Conservation (phyloP, 2,888 invertebrate species). For the Melinopterus prodromus region DNA sequence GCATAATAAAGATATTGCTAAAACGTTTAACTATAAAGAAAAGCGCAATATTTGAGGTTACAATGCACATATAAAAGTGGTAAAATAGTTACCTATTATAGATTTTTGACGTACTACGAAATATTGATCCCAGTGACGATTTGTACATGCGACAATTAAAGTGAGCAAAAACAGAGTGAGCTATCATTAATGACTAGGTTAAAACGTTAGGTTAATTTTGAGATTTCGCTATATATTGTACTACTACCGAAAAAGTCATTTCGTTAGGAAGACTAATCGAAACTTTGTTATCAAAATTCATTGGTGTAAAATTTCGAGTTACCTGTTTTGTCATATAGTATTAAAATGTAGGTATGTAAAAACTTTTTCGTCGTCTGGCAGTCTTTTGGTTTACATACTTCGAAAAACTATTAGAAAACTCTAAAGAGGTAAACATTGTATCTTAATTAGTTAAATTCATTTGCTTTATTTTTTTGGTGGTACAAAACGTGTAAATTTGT, state of each 20-base stretch:
- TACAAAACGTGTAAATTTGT: background rate
- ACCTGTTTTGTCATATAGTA: background rate
- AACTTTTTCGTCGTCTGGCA: background rate
- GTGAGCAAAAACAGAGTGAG: conserved; percentile 36
- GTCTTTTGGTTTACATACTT: background rate
- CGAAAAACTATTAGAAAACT: background rate
- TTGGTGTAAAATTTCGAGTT: background rate
- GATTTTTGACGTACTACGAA: conserved; percentile 33
- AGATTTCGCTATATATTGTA: background rate
- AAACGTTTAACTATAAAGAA: conserved; percentile 19
- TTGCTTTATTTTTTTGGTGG: background rate
- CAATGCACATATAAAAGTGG: conserved; percentile 32
- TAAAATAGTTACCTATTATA: conserved; percentile 32
- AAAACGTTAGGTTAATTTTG: background rate
- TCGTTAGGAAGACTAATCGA: background rate
- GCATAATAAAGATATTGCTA: conserved; percentile 29
- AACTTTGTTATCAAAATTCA: background rate
- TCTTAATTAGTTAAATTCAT: background rate
- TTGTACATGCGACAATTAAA: conserved; percentile 31
- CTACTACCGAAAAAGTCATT: background rate
- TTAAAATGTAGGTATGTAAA: too few relatives aligned
- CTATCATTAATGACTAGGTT: conserved; percentile 13
- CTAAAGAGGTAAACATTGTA: background rate
- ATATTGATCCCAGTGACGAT: conserved; percentile 38
- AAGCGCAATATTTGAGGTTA: conserved; percentile 21